Evolutionary conservation across 2,888 invertebrate species (phyloP), one percentile per base, ranked within the genome.

Genomic region (Drosophila paranaensis): DNA sequence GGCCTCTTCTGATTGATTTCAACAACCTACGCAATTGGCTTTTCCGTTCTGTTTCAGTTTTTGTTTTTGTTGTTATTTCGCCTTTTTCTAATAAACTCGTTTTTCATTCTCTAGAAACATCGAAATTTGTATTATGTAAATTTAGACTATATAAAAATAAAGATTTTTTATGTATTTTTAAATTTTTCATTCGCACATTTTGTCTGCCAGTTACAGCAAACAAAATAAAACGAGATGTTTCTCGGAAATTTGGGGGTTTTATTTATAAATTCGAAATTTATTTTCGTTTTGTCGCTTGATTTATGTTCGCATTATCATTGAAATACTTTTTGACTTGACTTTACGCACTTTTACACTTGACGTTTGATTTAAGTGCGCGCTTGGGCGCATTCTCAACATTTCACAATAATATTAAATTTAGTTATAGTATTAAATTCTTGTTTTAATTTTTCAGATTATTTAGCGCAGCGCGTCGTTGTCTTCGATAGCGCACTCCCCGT

Each of bases 1-100:
- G 82, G 77, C 88, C 79, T 72, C 71, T 60, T 66, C 58, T 71
- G 66, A 77, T 79, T 79, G 75, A 88, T 79, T 75, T 40, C 51
- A 43, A 14, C 42, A 50, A 30, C 75, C 77, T 61, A 77, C 77
- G 74, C 77, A 71, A 71, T 60, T 40, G 40, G 40, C 16, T 54
- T 54, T 54, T 40, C 54, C 54, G 54, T 20, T 39, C 53, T 25
- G 14, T 13, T 20, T 53, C 14, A 20, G 20, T 16, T 74, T 74
- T 74, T 53, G 39, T 35, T 33, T 33, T n/a, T 43, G 10, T 16
- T 16, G 33, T 33, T 35, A 35, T 42, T 46, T 56, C 35, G 37
- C 3, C 6, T n/a, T 42, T 10, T 37, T 13, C 57, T 25, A 60
- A 33, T 9, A 10, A 58, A 74, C 77, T 68, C 54, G 68, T 68